Conservation (phyloP, 2,888 invertebrate species). For the Drosophila melanosoma region DNA sequence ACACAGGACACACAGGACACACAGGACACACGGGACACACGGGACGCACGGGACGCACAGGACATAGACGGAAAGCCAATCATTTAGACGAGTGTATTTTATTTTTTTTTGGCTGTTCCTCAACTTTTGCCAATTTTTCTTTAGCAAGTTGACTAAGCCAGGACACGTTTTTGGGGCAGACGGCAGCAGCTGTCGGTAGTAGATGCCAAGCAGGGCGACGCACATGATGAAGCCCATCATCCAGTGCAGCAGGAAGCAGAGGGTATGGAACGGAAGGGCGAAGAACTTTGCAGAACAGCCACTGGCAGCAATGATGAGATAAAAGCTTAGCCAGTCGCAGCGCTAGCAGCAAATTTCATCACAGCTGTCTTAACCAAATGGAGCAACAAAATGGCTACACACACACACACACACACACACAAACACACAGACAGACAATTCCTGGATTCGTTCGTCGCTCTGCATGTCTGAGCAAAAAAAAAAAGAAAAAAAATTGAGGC, state of each 20-base stretch:
- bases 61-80: constrained; percentile 35
- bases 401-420: constrained; percentile 17
- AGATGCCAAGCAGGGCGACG: constrained; percentile 18
- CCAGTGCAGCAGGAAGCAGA: constrained; percentile 30
- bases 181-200: constrained; percentile 63
- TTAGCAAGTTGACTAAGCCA: constrained; percentile 72
- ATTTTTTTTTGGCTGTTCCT: constrained; percentile 7
- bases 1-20: constrained; percentile 19
- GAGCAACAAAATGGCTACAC: constrained; percentile 71
- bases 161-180: constrained; percentile 60
- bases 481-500: constrained; percentile 59
- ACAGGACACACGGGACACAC: constrained; percentile 27
- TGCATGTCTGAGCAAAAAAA: constrained; percentile 36
- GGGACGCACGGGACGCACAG: constrained; percentile 27
- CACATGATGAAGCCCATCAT: constrained; percentile 74
- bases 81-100: constrained; percentile 34
- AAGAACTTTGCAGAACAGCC: neutral
- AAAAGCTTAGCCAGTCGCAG: constrained; percentile 46
- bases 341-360: constrained; percentile 45
- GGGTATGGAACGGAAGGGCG: too few relatives aligned
- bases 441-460: constrained; percentile 4
- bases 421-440: constrained; percentile 19
- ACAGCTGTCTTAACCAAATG: constrained; percentile 61
- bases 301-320: constrained; percentile 40
- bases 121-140: constrained; percentile 73